These are phyloP conservation scores for Thysanoteuthis rhombus DNA, from an alignment of 2,888 invertebrate genomes.

Conservation along the genomic window DNA sequence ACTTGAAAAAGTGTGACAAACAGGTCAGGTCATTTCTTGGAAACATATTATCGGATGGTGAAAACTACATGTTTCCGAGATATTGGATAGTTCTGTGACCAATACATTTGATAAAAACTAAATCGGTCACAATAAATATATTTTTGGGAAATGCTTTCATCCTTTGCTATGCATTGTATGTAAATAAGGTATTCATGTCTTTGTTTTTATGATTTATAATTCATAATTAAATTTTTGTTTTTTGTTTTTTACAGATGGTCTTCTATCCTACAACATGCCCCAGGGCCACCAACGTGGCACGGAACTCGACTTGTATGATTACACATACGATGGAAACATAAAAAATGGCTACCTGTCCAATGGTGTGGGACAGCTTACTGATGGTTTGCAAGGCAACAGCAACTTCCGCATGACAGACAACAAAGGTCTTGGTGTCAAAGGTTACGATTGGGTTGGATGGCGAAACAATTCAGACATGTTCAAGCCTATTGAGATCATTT, in stretches of 20 bases:
- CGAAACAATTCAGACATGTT: slow-evolving; percentile 75
- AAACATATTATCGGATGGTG: too few relatives aligned
- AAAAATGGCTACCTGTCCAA: slow-evolving; percentile 74
- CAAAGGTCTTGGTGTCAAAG: slow-evolving; percentile 74
- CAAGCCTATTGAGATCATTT: slow-evolving; percentile 78
- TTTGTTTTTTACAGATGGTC: slow-evolving; percentile 75
- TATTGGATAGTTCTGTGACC: too few relatives aligned
- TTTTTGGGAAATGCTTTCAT: too few relatives aligned
- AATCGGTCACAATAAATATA: too few relatives aligned
- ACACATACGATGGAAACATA: slow-evolving; percentile 82
- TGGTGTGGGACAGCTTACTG: slow-evolving; percentile 85
- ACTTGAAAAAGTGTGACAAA: too few relatives aligned
- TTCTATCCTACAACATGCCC: slow-evolving; percentile 87
- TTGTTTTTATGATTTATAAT: too few relatives aligned
- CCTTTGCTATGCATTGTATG: too few relatives aligned
- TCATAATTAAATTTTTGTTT: too few relatives aligned
- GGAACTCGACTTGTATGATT: slow-evolving; percentile 84
- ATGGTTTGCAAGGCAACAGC: slow-evolving; percentile 82
- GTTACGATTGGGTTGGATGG: slow-evolving; percentile 92
- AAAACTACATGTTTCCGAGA: too few relatives aligned
- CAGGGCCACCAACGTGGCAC: slow-evolving; percentile 85
- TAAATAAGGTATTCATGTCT: too few relatives aligned
- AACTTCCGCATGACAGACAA: slow-evolving; percentile 76
- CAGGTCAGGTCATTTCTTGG: too few relatives aligned
- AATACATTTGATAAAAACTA: too few relatives aligned